Base-by-base conservation (phyloP, 92 coral and sea anemone species). In the Zoanthus sociatus region DNA sequence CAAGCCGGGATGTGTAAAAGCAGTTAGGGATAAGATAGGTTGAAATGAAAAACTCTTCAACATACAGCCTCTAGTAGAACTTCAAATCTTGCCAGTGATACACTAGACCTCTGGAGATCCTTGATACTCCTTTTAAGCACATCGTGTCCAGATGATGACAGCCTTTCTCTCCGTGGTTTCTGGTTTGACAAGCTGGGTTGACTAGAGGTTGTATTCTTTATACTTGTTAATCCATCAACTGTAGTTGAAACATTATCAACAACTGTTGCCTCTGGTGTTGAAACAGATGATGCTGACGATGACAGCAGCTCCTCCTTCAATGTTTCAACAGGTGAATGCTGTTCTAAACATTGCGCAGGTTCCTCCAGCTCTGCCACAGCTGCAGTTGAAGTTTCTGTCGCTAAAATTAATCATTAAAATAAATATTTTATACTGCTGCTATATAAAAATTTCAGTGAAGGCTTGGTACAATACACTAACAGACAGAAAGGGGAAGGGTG, bases 71-170 rank as follows among this genome's bases (percentile, higher is more conserved):
- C 98, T 18, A 97, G 86, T 47, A 93, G 89, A 48, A 96, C 89
- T 60, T 97, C 95, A 82, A 92, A 97, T 88, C 99, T 94, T 87
- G 97, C 89, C 44, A 97, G 89, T 7, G 99, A 95, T 30, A 95
- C 96, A 88, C 97, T 92, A 1, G 99, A 97, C 33, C 99, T 90
- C 71, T 91, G 91, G 46, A 97, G 92, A 79, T 97, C 99, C 73
- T 97, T 97, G 4, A 90, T 82, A 58, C 98, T 89, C 86, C 88
- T 97, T 73, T 95, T 97, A 4, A 97, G 89, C 10, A 92, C 95
- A 78, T 97, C 99, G 64, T 90, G 91, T 0, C 95, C 93, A 12
- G 98, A 76, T 11, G 92, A 78, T 8, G 98, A 92, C 9, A 79
- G 56, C 31, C 93, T 92, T 70, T 94, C 94, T 30, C 74, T 15